Base-by-base conservation (phyloP, 2,113 vertebrate species). In the Cavia porcellus region DNA sequence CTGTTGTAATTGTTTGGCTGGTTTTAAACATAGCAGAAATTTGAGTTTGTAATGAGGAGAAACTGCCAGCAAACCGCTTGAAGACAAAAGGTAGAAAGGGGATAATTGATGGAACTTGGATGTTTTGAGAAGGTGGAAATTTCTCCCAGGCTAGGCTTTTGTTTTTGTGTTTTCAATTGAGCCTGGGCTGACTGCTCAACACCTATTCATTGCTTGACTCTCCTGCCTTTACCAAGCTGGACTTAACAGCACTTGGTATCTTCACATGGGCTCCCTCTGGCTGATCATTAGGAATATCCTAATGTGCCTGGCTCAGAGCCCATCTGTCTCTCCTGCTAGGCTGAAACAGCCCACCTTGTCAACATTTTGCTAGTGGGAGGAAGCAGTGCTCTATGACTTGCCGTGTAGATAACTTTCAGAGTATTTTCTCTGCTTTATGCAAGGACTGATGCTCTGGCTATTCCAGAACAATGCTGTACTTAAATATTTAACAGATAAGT, bases 401-500 rank as follows among this genome's bases (percentile, higher is more conserved):
- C 50, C 20, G n/a, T 42, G 64, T 50, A 80, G 84, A 74, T 55
- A 72, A 32, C 87, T 91, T 93, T 86, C 90, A 89, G 86, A 59
- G 55, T 89, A 64, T 82, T 72, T 92, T 84, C 47, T 96, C 85
- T 0, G 10, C 86, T 82, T 89, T 74, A 38, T n/a, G 70, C 90
- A 86, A 91, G 74, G 68, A 45, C 61, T 64, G 28, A 62, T 89
- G 77, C 94, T 72, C 20, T 57, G 75, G 70, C 70, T 87, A 15
- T 88, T 52, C 45, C 55, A 93, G 74, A 80, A 92, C 45, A 77
- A 77, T 52, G 82, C 52, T 86, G 38, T 89, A 59, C 86, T 96
- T 91, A 94, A 70, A 81, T 92, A 75, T 83, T 83, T 93, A 86
- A 66, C 72, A 91, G 66, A 88, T 81, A 82, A 66, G 87, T 57